Evolutionary conservation across 2,797 vertebrate species (phyloP).

Genomic region (Neopelma chrysocephalum): DNA sequence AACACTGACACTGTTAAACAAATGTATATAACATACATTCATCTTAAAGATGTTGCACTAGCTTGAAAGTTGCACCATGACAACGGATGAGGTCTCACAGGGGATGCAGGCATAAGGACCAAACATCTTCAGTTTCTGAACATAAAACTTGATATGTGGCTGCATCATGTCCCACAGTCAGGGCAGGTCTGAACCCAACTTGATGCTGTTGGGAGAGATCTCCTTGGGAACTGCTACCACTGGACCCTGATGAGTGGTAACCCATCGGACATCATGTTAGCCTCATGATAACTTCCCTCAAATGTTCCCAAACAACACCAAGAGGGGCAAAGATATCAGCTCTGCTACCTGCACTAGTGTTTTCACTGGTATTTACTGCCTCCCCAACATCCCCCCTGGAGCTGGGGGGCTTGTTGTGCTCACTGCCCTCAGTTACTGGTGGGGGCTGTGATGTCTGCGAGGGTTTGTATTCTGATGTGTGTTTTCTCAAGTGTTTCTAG

Average conservation of each 20-base stretch:
- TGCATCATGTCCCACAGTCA: not conserved
- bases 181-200: not conserved
- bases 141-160: not conserved
- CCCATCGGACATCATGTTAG: not conserved
- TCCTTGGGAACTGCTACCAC: too few species aligned
- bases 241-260: not conserved
- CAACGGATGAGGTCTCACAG: not conserved
- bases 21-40: not conserved
- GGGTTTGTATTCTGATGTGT: not conserved
- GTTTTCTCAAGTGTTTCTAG: not conserved
- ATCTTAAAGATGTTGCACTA: not conserved
- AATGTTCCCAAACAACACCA: not conserved
- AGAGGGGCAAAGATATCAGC: not conserved
- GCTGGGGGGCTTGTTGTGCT: not conserved
- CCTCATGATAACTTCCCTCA: not conserved
- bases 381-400: not conserved
- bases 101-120: not conserved
- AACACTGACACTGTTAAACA: not conserved
- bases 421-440: not conserved
- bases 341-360: not conserved
- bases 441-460: not conserved
- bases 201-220: not conserved
- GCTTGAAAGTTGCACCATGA: not conserved
- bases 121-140: not conserved
- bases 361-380: not conserved